Evolutionary conservation across 2,888 invertebrate species (phyloP).

Genomic region (Strigamia crassipes): DNA sequence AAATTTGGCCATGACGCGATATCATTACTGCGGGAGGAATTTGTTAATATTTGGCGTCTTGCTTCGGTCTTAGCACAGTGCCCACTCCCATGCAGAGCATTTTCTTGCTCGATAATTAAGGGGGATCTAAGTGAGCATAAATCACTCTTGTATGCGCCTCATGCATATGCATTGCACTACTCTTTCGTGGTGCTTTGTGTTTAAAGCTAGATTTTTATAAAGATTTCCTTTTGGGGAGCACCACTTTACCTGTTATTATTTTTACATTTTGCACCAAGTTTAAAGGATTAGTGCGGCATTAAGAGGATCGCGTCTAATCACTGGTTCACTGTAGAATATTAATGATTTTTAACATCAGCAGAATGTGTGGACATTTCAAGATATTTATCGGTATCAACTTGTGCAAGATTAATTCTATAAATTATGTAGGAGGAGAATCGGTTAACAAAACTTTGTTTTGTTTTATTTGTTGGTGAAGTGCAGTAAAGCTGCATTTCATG

Average conservation of each 20-base stretch:
- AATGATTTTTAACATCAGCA: background rate
- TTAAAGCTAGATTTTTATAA: constrained; percentile 31
- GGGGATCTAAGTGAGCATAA: constrained; percentile 42
- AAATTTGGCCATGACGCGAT: background rate
- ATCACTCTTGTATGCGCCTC: constrained; percentile 17
- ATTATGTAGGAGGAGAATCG: too few relatives aligned
- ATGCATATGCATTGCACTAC: constrained; percentile 27
- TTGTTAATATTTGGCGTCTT: background rate
- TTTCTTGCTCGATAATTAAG: constrained; percentile 42
- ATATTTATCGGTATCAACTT: too few relatives aligned
- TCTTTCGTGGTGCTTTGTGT: constrained; percentile 25
- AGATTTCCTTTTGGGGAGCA: background rate
- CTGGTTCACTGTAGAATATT: background rate
- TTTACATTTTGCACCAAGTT: constrained; percentile 32
- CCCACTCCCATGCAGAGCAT: background rate
- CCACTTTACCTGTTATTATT: constrained; percentile 34
- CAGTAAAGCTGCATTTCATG: too few relatives aligned
- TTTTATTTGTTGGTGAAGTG: too few relatives aligned
- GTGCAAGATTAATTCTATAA: too few relatives aligned
- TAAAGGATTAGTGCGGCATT: background rate
- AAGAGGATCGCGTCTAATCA: background rate
- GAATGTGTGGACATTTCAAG: too few relatives aligned
- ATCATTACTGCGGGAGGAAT: background rate
- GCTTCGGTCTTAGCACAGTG: background rate
- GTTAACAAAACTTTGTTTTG: too few relatives aligned